Evolutionary conservation across 2,113 vertebrate genomes (phyloP).

Genomic region (Daboia siamensis): DNA sequence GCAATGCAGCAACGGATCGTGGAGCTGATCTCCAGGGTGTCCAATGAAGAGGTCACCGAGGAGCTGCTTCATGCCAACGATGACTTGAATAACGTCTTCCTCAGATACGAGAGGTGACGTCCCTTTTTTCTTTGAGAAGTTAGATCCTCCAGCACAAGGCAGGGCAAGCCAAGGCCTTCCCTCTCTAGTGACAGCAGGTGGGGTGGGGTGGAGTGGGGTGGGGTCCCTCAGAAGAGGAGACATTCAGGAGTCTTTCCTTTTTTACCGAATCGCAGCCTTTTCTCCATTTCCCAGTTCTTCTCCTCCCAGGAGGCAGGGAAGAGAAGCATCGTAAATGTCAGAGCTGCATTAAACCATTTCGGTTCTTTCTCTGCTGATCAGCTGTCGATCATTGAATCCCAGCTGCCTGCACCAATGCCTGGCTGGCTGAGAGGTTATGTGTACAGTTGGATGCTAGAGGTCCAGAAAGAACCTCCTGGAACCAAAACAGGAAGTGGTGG

Average conservation of each 20-base stretch:
- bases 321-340: not conserved
- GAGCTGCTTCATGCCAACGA: slow-evolving; percentile 95
- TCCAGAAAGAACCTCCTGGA: not conserved
- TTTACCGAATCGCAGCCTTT: not conserved
- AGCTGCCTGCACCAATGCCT: not conserved
- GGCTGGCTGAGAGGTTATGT: not conserved
- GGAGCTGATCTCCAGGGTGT: slow-evolving; percentile 93
- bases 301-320: not conserved
- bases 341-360: not conserved
- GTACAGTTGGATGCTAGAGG: not conserved
- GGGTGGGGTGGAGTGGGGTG: too few relatives aligned
- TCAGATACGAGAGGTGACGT: slow-evolving; percentile 88
- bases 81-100: slow-evolving; percentile 96
- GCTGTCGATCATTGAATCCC: not conserved
- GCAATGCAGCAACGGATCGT: slow-evolving; percentile 95
- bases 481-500: not conserved
- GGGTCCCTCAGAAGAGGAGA: not conserved
- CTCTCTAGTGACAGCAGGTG: not conserved
- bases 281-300: not conserved
- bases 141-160: not conserved
- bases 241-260: not conserved
- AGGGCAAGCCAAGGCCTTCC: not conserved
- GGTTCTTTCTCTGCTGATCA: not conserved
- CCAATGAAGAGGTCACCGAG: slow-evolving; percentile 93
- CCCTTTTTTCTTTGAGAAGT: not conserved